phyloP scores from a whole-genome alignment of 2,888 invertebrate species.

The Eupithecia abbreviata region DNA sequence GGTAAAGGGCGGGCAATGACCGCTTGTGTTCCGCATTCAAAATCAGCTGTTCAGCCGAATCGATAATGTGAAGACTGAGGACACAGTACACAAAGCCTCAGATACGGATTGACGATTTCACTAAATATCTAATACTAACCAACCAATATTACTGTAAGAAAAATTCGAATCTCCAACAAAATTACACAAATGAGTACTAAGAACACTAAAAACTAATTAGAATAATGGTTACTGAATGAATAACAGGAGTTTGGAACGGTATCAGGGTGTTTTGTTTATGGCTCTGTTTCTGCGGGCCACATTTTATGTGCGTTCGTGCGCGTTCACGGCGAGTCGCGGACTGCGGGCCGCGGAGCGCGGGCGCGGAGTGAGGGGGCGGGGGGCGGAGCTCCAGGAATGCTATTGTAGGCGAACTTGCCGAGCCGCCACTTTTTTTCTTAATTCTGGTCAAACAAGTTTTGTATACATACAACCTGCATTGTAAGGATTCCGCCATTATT shows the following conservation, averaged over 20 bases:
- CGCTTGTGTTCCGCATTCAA: constrained; percentile 60
- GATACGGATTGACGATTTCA: constrained; percentile 64
- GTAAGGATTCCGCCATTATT: constrained; percentile 83
- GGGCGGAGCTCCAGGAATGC: constrained; percentile 77
- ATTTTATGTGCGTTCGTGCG: constrained; percentile 60
- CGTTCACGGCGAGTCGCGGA: constrained; percentile 73
- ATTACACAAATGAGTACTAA: constrained; percentile 22
- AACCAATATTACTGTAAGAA: background rate
- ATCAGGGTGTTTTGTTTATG: constrained; percentile 61
- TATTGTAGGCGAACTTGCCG: constrained; percentile 83
- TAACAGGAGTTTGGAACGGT: constrained; percentile 23
- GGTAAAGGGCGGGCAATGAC: constrained; percentile 41
- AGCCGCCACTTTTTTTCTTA: constrained; percentile 78
- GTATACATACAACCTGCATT: constrained; percentile 84
- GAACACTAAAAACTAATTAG: constrained; percentile 35
- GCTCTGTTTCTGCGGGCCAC: constrained; percentile 55
- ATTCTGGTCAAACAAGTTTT: constrained; percentile 84
- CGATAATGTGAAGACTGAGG: constrained; percentile 62
- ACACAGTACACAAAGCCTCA: constrained; percentile 64
- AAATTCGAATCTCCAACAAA: background rate
- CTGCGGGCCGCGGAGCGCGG: constrained; percentile 58
- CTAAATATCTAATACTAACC: constrained; percentile 36
- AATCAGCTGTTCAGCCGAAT: constrained; percentile 79
- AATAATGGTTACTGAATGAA: constrained; percentile 37
- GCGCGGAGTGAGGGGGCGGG: constrained; percentile 56